A percentile compares a stretch with the other conserved stretches of the same genome.
Evolutionary conservation across 2,888 invertebrate genomes (phyloP).

Genomic region (Apodemia zela): DNA sequence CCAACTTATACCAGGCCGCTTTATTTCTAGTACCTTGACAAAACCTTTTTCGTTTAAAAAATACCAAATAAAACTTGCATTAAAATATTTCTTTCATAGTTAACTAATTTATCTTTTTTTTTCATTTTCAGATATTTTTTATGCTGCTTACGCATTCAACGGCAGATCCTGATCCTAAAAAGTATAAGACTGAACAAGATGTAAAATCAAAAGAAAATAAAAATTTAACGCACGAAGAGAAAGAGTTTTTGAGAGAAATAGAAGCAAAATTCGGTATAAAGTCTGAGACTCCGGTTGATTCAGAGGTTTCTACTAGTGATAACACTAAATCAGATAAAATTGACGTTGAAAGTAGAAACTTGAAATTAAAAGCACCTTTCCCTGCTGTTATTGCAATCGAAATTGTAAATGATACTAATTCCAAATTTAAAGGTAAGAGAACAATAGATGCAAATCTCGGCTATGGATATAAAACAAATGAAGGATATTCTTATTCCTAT

Average conservation of each 20-base stretch:
- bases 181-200: conserved; percentile 55
- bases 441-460: conserved; percentile 87
- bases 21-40: too few species aligned
- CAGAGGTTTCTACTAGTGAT: conserved; percentile 37
- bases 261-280: conserved; percentile 72
- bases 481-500: conserved; percentile 71
- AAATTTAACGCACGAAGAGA: conserved; percentile 61
- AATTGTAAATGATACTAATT: conserved; percentile 79
- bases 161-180: conserved; percentile 68
- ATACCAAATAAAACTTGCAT: too few species aligned
- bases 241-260: conserved; percentile 67
- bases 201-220: conserved; percentile 46
- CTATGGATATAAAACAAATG: conserved; percentile 82
- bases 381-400: conserved; percentile 82
- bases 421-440: conserved; percentile 81
- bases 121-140: conserved; percentile 61
- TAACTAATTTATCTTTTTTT: conserved; percentile 22
- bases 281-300: conserved; percentile 44
- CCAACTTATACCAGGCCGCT: too few species aligned
- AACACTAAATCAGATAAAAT: conserved; percentile 27
- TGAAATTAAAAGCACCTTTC: conserved; percentile 44
- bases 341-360: conserved; percentile 27
- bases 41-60: too few species aligned
- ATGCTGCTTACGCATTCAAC: conserved; percentile 43
- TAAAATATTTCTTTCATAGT: too few species aligned